A percentile compares a stretch with the other conserved stretches of the same genome.
These are phyloP conservation scores for Bujurquina vittata DNA, from an alignment of 2,113 vertebrate genomes.

Conservation along the genomic window DNA sequence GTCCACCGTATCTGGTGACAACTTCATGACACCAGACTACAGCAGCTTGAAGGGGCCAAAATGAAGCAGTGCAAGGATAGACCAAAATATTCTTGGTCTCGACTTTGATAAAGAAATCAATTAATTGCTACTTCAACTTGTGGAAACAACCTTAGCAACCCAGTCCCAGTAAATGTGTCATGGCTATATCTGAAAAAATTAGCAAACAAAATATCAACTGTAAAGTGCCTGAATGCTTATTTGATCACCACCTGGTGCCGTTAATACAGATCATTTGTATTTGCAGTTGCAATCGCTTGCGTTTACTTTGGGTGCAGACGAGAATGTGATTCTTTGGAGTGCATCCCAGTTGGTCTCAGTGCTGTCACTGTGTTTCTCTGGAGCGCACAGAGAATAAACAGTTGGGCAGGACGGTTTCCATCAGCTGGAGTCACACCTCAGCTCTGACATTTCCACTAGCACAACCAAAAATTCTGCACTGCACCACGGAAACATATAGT, in stretches of 20 bases:
- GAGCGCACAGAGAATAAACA: constrained; percentile 9
- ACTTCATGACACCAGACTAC: constrained; percentile 57
- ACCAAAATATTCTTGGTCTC: constrained; percentile 47
- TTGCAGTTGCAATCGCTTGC: neutral
- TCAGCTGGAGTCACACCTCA: constrained; percentile 53
- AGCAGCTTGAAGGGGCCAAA: constrained; percentile 43
- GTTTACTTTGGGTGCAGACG: constrained; percentile 17
- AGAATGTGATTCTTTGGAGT: constrained; percentile 12
- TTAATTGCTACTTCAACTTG: neutral
- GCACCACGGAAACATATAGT: neutral
- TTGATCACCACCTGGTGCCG: neutral
- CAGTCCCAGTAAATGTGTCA: neutral
- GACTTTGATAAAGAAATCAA: neutral
- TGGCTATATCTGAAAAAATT: neutral
- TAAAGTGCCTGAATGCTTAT: neutral
- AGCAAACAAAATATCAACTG: neutral
- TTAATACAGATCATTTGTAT: neutral
- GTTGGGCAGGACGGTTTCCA: constrained; percentile 38
- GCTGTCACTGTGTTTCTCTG: neutral
- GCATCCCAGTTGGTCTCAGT: constrained; percentile 30
- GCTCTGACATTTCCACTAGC: constrained; percentile 15
- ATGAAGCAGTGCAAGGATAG: constrained; percentile 65
- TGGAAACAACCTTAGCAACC: neutral
- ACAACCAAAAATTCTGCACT: neutral
- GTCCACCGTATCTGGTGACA: constrained; percentile 58